A percentile compares a stretch with the other conserved stretches of the same genome.
Conservation (phyloP, 2,113 vertebrate species). For the Scolopax mira region DNA sequence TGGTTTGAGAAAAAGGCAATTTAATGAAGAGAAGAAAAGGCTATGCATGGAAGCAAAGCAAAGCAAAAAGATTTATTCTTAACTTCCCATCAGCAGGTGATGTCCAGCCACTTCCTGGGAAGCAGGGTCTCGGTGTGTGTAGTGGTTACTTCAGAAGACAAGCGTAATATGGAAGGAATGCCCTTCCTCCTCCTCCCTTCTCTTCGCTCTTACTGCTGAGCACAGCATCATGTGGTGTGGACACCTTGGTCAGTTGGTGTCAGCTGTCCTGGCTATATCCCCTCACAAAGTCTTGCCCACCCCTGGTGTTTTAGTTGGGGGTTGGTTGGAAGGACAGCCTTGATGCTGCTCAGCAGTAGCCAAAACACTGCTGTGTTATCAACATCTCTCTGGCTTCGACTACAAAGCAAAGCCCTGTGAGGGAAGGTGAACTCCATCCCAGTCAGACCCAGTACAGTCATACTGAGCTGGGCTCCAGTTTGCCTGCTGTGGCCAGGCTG, state of each 20-base stretch:
- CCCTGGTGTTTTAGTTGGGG: neutral
- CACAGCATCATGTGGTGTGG: neutral
- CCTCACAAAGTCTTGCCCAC: neutral
- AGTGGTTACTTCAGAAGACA: neutral
- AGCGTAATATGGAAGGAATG: neutral
- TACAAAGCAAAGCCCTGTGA: neutral
- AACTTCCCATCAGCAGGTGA: neutral
- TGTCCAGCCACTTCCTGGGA: neutral
- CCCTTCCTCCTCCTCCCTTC: neutral
- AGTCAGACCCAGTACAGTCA: neutral
- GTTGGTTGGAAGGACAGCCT: neutral
- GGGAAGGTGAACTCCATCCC: neutral
- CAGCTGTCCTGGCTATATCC: neutral
- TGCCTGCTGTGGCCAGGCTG: neutral
- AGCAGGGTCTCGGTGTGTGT: fast-evolving
- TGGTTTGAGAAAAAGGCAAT: neutral
- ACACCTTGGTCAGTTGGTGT: neutral
- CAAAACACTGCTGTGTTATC: neutral
- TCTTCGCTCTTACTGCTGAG: neutral
- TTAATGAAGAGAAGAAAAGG: neutral
- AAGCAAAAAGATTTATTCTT: neutral
- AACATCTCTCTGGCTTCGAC: neutral
- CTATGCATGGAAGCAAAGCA: neutral
- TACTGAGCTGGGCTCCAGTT: neutral
- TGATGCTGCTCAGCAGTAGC: neutral